Base-by-base conservation (phyloP, 2,888 invertebrate species). In the Cryptosula pallasiana region DNA sequence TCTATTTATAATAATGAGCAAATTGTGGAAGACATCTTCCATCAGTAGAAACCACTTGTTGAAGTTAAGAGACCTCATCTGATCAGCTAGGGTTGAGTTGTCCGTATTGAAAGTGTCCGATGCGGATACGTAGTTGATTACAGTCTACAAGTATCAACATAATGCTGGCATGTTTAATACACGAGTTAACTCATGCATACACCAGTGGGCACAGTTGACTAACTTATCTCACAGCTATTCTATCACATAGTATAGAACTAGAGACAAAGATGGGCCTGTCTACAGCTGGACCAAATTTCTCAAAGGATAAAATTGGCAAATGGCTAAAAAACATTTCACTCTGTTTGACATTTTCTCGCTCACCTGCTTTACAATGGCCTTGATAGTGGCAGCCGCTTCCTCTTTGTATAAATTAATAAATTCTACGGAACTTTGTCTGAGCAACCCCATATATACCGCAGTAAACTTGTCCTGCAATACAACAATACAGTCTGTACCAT, bases 351-450 rank as follows among this genome's bases (percentile, higher is more conserved):
- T 45, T 13, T 57, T 5, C n/a, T 57, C 29, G 69, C 74, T 35
- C 73, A 83, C 89, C 86, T 95, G 94, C 84, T 96, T 95, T 25
- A 95, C 90, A 70, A 92, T 89, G 36, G 95, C 90, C 83, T 94
- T 92, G 72, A 95, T 90, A 13, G 94, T 91, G 58, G 92, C 92
- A 77, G 92, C 91, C 29, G 94, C 91, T 87, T 98, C 97, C 78
- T 92, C 91, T 85, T 83, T 80, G 72, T 87, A 85, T 16, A 86
- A 81, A 71, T 85, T 93, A 73, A 97, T 89, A 84, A 98, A 97
- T 75, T 92, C 90, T 82, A 92, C 91, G 84, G 93, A 92, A 80
- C 91, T 91, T 79, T 82, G 90, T 69, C 95, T 88, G 73, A 97
- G 87, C 81, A 97, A 89, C 0, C 97, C 97, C 81, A 95, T 92